phyloP scores from a whole-genome alignment of 2,888 invertebrate genomes.

The Bruchidius siliquastri region DNA sequence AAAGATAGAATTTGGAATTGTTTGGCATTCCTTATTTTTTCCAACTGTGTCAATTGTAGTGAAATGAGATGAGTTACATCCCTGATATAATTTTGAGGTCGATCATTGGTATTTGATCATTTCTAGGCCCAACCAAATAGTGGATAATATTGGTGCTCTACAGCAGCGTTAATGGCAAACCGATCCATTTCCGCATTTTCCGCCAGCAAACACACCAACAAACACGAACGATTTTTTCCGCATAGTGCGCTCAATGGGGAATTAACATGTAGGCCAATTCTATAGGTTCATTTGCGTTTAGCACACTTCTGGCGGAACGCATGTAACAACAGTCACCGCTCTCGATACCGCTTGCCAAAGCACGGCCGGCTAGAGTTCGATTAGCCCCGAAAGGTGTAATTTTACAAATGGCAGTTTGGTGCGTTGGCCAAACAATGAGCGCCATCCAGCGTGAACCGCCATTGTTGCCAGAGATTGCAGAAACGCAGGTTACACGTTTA shows the following conservation, averaged over 20 bases:
- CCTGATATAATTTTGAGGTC: no score
- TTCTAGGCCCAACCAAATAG: background rate
- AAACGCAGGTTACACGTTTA: background rate
- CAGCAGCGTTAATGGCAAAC: background rate
- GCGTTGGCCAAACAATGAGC: background rate
- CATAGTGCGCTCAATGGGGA: background rate
- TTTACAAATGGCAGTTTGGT: background rate
- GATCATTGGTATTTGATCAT: background rate
- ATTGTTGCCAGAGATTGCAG: background rate
- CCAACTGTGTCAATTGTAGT: no score
- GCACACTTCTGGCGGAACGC: background rate
- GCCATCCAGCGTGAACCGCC: background rate
- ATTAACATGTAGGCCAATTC: background rate
- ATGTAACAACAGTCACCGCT: background rate
- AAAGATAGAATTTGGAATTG: no score
- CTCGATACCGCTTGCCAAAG: background rate
- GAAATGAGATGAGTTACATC: no score
- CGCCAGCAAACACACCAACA: background rate
- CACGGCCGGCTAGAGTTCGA: background rate
- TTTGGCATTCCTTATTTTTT: no score
- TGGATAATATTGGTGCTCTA: background rate
- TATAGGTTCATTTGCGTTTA: background rate
- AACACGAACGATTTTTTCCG: background rate
- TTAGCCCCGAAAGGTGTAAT: background rate
- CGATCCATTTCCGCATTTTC: background rate